Percentiles rank a stretch among this genome's conserved stretches.
phyloP scores from a whole-genome alignment of 2,888 invertebrate species.

The Oligia latruncula region DNA sequence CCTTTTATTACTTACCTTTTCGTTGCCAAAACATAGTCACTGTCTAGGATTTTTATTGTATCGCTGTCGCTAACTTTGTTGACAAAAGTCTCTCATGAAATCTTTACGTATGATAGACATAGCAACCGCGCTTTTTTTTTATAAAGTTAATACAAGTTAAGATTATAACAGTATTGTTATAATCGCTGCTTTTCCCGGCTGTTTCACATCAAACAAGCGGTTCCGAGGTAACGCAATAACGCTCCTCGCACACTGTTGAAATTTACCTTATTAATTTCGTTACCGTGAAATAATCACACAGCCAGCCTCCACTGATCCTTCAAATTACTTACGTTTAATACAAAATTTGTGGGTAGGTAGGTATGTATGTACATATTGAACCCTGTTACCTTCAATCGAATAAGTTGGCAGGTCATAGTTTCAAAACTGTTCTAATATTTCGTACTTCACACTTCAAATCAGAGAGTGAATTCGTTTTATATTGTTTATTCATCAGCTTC shows the following conservation, averaged over 20 bases:
- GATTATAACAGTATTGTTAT: slow-evolving; percentile 59
- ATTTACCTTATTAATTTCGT: slow-evolving; percentile 87
- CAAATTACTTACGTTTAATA: slow-evolving; percentile 82
- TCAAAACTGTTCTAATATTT: neutral
- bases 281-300: slow-evolving; percentile 84
- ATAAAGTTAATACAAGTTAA: slow-evolving; percentile 33
- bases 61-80: neutral
- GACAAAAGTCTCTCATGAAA: neutral
- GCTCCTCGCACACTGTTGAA: slow-evolving; percentile 77
- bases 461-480: neutral
- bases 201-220: slow-evolving; percentile 79
- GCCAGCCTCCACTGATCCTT: slow-evolving; percentile 81
- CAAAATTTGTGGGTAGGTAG: slow-evolving; percentile 60
- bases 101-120: neutral
- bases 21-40: neutral
- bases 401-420: neutral
- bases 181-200: slow-evolving; percentile 64
- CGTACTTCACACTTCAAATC: neutral
- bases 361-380: neutral
- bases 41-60: neutral
- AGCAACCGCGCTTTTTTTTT: slow-evolving; percentile 24
- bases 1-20: neutral
- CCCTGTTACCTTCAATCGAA: neutral
- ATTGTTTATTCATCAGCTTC: neutral
- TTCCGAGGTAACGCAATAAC: slow-evolving; percentile 78